Evolutionary conservation across 2,113 vertebrate species (phyloP).

Genomic region (Butorides virescens): DNA sequence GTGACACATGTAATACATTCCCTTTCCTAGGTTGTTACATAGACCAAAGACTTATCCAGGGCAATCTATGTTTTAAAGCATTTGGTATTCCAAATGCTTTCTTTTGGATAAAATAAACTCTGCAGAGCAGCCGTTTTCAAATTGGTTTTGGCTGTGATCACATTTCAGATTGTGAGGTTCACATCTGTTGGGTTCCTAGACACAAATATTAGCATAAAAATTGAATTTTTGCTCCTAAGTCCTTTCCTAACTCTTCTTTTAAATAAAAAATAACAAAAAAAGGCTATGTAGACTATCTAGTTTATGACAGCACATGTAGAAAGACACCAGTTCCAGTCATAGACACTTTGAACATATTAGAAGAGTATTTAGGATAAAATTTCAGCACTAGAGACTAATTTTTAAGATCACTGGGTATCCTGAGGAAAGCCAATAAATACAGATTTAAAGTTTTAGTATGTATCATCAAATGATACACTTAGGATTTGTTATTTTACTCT

Average conservation of each 20-base stretch:
- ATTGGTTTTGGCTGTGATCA: background rate
- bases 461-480: fast-evolving
- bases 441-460: background rate
- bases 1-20: background rate
- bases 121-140: background rate
- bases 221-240: background rate
- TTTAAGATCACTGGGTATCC: background rate
- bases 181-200: background rate
- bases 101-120: background rate
- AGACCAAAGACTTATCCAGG: background rate
- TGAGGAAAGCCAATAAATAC: background rate
- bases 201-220: background rate
- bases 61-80: background rate
- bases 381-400: background rate
- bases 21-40: background rate
- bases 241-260: background rate
- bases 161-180: background rate
- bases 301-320: background rate
- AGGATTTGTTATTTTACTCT: background rate
- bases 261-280: background rate
- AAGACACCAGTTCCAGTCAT: background rate
- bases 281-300: background rate
- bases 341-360: background rate
- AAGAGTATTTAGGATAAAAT: background rate
- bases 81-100: background rate